Evolutionary conservation across 1,140 invertebrate genomes (phyloP).

Genomic region (Drosophila carrolli): DNA sequence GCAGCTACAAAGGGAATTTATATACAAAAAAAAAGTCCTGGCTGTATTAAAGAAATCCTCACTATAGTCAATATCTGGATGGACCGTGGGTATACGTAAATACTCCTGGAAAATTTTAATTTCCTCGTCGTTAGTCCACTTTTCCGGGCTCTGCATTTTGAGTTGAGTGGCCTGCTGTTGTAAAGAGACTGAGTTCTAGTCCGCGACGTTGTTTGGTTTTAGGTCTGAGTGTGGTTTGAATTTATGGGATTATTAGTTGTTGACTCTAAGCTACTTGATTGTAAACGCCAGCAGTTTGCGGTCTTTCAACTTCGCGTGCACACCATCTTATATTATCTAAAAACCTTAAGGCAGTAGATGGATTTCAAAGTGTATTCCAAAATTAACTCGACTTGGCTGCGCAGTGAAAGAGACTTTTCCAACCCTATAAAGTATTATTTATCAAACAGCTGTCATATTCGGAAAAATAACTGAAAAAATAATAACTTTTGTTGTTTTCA

Average conservation of each 20-base stretch:
- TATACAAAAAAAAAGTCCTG: not conserved
- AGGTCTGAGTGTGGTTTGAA: slow-evolving; percentile 3
- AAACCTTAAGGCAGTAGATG: not conserved
- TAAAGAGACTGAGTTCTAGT: slow-evolving; percentile 15
- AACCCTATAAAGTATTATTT: too few species aligned
- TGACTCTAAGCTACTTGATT: slow-evolving; percentile 11
- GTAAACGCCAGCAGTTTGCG: not conserved
- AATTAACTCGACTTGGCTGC: too few species aligned
- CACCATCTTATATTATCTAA: not conserved
- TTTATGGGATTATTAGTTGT: slow-evolving; percentile 23
- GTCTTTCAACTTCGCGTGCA: not conserved
- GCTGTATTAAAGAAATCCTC: slow-evolving; percentile 65
- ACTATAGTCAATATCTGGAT: slow-evolving; percentile 94
- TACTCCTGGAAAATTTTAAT: slow-evolving; percentile 93
- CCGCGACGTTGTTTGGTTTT: not conserved
- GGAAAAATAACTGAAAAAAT: too few species aligned
- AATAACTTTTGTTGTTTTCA: too few species aligned
- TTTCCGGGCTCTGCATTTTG: slow-evolving; percentile 35
- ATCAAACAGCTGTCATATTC: too few species aligned
- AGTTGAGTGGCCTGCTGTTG: not conserved
- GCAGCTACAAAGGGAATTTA: slow-evolving; percentile 77
- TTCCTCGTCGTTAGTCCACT: slow-evolving; percentile 87
- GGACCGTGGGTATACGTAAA: slow-evolving; percentile 92
- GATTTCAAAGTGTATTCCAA: too few species aligned
- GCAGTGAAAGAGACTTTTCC: too few species aligned